Evolutionary conservation across 2,888 invertebrate genomes (phyloP), one percentile per base, ranked within the genome.

Genomic region (Dicroscelio sp.): DNA sequence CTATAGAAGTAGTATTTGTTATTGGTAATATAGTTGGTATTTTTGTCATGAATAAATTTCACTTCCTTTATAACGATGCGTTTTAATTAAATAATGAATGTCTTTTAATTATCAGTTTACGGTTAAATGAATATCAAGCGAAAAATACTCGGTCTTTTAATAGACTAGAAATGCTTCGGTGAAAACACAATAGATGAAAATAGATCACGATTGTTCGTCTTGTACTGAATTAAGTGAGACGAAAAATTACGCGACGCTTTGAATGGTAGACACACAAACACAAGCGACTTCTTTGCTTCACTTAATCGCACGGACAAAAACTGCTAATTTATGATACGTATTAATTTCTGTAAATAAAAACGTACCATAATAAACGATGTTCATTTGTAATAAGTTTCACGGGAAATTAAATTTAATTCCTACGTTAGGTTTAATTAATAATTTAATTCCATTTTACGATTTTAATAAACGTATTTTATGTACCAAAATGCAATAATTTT

Each of bases 221-320:
- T 67, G 67, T 76, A 69, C 38, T 76, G 69, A 58, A 85, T 55
- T 78, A 85, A 85, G 69, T 78, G 69, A 60, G 69, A 85, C 58
- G 76, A 85, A 85, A 76, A 85, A 85, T 85, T 85, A 76, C 76
- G 52, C 35, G 76, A 76, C 76, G 55, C 58, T 52, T 85, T 76
- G 84, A 84, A 73, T 76, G 76, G 55, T 75, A 35, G 63, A 43
- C 27, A 23, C 48, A 75, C 63, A 75, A 63, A 65, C 65, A 84
- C 52, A 84, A 48, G 48, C 60, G 60, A 43, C 43, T 25, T 52
- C 38, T 20, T 17, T 31, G 38, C 35, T 83, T 65, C 38, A 23
- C 60, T 55, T 38, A 30, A 58, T 52, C 8, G 65, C 27, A 23
- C 27, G 60, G 27, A 71, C 75, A 76, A 75, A 85, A 85, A 85